Percentiles rank a stretch among this genome's conserved stretches.
These are phyloP conservation scores for Bombus vancouverensis DNA, from an alignment of 1,140 invertebrate species.

Conservation along the genomic window DNA sequence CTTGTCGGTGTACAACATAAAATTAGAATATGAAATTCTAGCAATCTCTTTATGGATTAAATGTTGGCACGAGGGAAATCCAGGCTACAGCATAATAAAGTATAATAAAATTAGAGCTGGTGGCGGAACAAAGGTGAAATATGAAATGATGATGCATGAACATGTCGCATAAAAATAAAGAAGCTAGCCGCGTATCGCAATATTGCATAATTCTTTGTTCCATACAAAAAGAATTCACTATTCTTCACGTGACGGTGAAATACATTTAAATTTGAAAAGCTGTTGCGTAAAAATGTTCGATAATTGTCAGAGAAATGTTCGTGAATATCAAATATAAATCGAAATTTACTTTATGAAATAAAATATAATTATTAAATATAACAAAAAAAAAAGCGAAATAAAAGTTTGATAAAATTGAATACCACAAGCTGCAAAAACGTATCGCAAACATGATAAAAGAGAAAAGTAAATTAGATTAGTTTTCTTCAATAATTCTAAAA, in stretches of 20 bases:
- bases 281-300: background rate
- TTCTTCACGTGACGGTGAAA: background rate
- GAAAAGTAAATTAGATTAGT: no score
- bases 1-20: background rate
- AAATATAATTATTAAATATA: background rate
- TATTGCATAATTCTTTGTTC: background rate
- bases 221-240: background rate
- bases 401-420: background rate
- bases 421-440: background rate
- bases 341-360: background rate
- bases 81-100: background rate
- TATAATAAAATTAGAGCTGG: background rate
- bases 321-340: background rate
- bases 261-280: background rate
- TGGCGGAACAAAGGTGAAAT: background rate
- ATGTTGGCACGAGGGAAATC: background rate
- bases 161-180: background rate
- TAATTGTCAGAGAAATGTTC: background rate
- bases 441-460: background rate
- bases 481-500: background rate
- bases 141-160: background rate
- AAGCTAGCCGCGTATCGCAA: background rate
- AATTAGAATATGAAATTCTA: background rate
- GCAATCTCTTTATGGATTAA: background rate
- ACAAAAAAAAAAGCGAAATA: background rate